Evolutionary conservation across 53 echinoderm and acorn worm genomes (phyloP), one percentile per base, ranked within the genome.

Genomic region (Hippasteria phrygiana): DNA sequence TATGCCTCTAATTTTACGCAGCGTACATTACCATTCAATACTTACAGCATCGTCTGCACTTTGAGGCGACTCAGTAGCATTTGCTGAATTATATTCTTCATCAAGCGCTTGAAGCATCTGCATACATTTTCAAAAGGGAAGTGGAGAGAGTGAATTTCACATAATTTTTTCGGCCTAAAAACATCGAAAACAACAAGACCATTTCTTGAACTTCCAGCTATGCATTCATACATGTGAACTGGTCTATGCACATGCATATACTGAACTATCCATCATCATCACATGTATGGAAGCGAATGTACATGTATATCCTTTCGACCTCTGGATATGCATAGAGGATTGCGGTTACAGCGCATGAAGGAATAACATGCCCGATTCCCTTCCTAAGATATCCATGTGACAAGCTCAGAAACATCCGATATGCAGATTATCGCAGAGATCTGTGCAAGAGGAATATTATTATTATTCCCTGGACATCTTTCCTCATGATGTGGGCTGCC

Each of bases 301-400:
- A n/a, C n/a, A n/a, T n/a, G 67, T 92, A 92, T 29, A 88, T 62
- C 32, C 92, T 88, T 31, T 80, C 37, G 11, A 42, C 39, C 22
- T 88, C 88, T 55, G 92, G 92, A 62, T 67, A 92, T 24, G 80
- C 88, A 47, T 46, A 16, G 28, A 55, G 88, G 34, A 92, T 80
- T 56, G 70, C 74, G 10, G 59, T 28, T 27, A 92, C 89, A 18
- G 45, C 89, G 73, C 92, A 89, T 10, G 92, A 75, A 42, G 89
- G 92, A 16, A 92, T 89, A 2, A 83, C 89, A 48, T 41, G 89
- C 20, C 92, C 34, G 3, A 92, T 87, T 7, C 77, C 89, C 42
- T 39, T 74, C 18, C 92, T 86, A 20, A 92, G 89, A 20, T 75
- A 26, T 9, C 86, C 78, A 71, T 89, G 89, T 8, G 76, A 39